Evolutionary conservation across 23 tunicate species (phyloP).

Genomic region (Aplidium turbinatum): DNA sequence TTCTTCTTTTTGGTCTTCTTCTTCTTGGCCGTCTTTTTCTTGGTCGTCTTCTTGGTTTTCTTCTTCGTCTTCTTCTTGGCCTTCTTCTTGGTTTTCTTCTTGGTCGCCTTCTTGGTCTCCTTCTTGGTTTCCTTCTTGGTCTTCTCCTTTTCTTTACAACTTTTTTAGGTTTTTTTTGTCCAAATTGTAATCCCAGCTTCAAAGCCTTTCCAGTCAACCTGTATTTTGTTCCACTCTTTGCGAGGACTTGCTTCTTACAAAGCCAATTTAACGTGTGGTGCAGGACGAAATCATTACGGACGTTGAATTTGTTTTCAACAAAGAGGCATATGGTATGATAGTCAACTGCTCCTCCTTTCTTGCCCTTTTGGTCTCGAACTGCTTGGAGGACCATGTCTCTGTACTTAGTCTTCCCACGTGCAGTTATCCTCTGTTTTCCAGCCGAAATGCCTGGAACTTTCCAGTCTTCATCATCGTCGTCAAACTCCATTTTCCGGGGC

Average conservation of each 20-base stretch:
- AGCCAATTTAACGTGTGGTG: conserved; percentile 79
- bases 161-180: no score
- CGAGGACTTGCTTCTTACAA: conserved; percentile 34
- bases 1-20: no score
- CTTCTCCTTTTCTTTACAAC: neutral
- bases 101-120: neutral
- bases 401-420: conserved; percentile 50
- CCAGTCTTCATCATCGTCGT: neutral
- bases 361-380: conserved; percentile 44
- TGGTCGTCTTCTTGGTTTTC: neutral
- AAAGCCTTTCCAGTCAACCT: conserved; percentile 52
- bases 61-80: neutral
- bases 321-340: conserved; percentile 44
- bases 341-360: conserved; percentile 57
- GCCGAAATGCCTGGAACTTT: conserved; percentile 36
- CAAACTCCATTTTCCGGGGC: conserved; percentile 56
- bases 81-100: conserved; percentile 3
- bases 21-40: neutral
- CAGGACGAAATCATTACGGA: conserved; percentile 65
- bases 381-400: conserved; percentile 70
- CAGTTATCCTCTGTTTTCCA: neutral
- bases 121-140: neutral
- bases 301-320: conserved; percentile 53
- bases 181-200: conserved; percentile 46
- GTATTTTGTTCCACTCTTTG: conserved; percentile 35